Evolutionary conservation across 2,113 vertebrate genomes (phyloP), one percentile per base, ranked within the genome.

Genomic region (Candoia aspera): DNA sequence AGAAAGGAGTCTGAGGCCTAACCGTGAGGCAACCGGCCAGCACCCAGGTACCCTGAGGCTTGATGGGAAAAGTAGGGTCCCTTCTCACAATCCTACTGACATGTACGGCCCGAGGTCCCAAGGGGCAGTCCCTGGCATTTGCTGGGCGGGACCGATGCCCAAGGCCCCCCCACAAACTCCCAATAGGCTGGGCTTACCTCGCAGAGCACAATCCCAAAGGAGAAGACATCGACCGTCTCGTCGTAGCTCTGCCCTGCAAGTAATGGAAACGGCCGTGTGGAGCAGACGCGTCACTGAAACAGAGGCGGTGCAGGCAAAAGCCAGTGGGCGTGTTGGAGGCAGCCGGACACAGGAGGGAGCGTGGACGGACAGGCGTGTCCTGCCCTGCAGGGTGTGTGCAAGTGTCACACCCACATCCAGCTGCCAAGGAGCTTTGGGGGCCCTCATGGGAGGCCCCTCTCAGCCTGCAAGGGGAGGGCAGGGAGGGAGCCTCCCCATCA

Each of bases 191-290:
- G 23, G 89, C 98, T 98, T 95, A 99, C 99, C 98, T 99, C 99
- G 6, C 98, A 99, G 91, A 99, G 98, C 53, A 99, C 98, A 64
- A 99, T 99, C 91, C 99, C 99, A 94, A 98, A 99, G 26, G 99
- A 99, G 97, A 99, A 99, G 95, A 99, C 97, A 92, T 99, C 99
- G 97, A 99, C 99, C 3, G 98, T 99, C 96, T 99, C 99, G 86
- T 99, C 99, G 0, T 99, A 99, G 96, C 98, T 98, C 97, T 99
- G 99, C 91, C 99, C 99, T 99, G 95, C 87, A 92, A 95, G 54
- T 92, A 96, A 95, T 84, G 94, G 0, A 94, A 93, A 46, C 94
- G 46, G 96, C n/a, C 68, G 0, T 13, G 2, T 8, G n/a, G 15
- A n/a, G 68, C 33, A 33, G 68, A 6, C 0, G 55, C 42, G 0